Percentiles rank a stretch among this genome's conserved stretches.
These are phyloP conservation scores for Acipenser oxyrinchus DNA, from an alignment of 2,797 vertebrate genomes.

Conservation along the genomic window DNA sequence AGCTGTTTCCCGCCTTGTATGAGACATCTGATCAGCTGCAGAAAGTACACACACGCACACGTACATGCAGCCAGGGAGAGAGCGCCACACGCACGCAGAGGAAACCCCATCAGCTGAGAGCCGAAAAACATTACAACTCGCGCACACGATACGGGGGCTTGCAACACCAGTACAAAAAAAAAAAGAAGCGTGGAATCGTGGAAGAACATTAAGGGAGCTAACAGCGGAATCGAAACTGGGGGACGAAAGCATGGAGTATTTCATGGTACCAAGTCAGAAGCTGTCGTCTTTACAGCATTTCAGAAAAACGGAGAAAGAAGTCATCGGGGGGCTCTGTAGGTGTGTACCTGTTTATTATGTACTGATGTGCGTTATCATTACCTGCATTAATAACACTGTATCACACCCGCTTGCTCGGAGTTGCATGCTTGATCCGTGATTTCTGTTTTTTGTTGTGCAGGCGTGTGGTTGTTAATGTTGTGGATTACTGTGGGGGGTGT, in stretches of 20 bases:
- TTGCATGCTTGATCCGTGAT: no score
- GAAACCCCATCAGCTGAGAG: constrained; percentile 75
- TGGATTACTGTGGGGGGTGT: constrained; percentile 7
- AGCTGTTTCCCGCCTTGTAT: constrained; percentile 99
- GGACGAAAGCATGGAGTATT: constrained; percentile 90
- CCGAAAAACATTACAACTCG: constrained; percentile 70
- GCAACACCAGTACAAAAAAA: constrained; percentile 3
- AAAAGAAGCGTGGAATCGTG: constrained; percentile 24
- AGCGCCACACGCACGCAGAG: constrained; percentile 65
- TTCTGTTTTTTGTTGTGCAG: no score
- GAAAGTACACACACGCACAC: constrained; percentile 52
- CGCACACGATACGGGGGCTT: constrained; percentile 37
- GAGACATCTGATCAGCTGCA: constrained; percentile 85
- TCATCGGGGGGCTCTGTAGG: constrained; percentile 94
- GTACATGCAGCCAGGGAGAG: constrained; percentile 44
- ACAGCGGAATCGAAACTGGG: constrained; percentile 48
- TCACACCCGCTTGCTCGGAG: no score
- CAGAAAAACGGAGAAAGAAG: constrained; percentile 96
- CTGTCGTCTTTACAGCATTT: constrained; percentile 92
- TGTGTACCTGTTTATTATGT: constrained; percentile 50
- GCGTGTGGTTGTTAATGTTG: no score
- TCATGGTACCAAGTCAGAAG: constrained; percentile 96
- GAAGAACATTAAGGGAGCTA: constrained; percentile 19
- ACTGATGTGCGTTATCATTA: background rate
- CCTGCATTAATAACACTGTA: no score